These are phyloP conservation scores for Antechinus flavipes DNA, from an alignment of 2,113 vertebrate genomes.

Conservation along the genomic window DNA sequence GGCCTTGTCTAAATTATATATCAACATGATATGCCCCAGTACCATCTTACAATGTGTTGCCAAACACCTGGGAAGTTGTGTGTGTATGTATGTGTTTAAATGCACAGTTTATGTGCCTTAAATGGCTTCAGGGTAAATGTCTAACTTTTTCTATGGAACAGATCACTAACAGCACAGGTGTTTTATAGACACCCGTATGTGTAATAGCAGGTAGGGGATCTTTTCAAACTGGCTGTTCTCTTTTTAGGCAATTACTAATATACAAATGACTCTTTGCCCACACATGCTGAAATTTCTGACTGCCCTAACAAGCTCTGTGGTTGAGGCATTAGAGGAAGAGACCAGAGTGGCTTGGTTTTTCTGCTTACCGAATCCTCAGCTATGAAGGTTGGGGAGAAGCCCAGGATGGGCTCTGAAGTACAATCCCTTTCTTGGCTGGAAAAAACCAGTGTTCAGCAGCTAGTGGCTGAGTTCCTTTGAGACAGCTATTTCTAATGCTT, in stretches of 20 bases:
- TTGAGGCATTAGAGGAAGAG: not conserved
- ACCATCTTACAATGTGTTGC: not conserved
- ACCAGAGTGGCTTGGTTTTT: not conserved
- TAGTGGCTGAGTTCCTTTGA: not conserved
- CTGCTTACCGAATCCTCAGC: not conserved
- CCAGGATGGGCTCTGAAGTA: not conserved
- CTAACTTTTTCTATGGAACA: not conserved
- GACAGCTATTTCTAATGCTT: not conserved
- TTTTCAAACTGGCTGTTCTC: not conserved
- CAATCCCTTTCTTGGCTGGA: not conserved
- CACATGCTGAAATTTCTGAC: not conserved
- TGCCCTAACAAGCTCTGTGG: not conserved
- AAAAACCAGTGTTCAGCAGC: not conserved
- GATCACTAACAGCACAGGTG: not conserved
- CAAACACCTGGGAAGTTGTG: not conserved
- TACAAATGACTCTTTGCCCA: slow-evolving; percentile 1
- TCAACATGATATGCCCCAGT: not conserved
- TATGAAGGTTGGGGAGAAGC: not conserved
- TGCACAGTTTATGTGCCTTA: not conserved
- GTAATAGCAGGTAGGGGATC: not conserved
- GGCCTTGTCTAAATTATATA: not conserved
- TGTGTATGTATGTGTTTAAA: not conserved
- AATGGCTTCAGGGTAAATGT: not conserved
- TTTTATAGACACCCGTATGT: not conserved
- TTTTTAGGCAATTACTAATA: not conserved